phyloP scores from a whole-genome alignment of 2,888 invertebrate genomes.

The Chromoteleia sp. region DNA sequence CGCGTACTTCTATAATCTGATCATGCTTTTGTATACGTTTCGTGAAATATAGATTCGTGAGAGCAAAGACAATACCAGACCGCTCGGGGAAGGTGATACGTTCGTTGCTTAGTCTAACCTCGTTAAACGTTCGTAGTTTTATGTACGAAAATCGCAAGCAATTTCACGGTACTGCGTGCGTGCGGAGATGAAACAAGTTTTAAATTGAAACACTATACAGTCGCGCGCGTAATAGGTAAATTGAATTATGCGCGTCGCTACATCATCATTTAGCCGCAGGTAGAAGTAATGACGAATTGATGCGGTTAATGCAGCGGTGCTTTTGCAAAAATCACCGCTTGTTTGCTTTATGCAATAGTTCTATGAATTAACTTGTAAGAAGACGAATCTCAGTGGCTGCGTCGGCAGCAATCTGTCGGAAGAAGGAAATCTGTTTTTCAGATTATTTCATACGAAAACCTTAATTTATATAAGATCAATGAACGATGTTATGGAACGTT shows the following conservation, averaged over 20 bases:
- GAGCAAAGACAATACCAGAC: constrained; percentile 52
- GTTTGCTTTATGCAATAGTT: constrained; percentile 16
- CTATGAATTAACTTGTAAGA: too few species aligned
- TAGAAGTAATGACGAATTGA: constrained; percentile 33
- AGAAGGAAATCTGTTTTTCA: too few species aligned
- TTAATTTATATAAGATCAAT: too few species aligned
- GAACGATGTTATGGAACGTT: too few species aligned
- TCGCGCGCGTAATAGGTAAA: constrained; percentile 45
- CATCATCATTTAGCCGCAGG: constrained; percentile 33
- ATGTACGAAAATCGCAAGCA: constrained; percentile 4
- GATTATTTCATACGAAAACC: too few species aligned
- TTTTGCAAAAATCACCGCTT: constrained; percentile 19
- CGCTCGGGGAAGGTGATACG: constrained; percentile 22
- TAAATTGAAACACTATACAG: constrained; percentile 48
- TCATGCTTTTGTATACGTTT: constrained; percentile 50
- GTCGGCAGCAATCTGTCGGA: too few species aligned
- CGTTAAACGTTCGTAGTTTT: constrained; percentile 40
- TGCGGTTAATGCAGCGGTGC: constrained; percentile 32
- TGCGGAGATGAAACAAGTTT: constrained; percentile 29
- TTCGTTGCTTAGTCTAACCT: constrained; percentile 16
- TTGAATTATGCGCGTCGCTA: constrained; percentile 53
- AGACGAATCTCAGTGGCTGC: too few species aligned
- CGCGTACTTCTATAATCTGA: constrained; percentile 51
- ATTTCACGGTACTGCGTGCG: constrained; percentile 23
- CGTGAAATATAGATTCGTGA: constrained; percentile 64